phyloP scores from a whole-genome alignment of 1,140 invertebrate species.

The Delia radicum region DNA sequence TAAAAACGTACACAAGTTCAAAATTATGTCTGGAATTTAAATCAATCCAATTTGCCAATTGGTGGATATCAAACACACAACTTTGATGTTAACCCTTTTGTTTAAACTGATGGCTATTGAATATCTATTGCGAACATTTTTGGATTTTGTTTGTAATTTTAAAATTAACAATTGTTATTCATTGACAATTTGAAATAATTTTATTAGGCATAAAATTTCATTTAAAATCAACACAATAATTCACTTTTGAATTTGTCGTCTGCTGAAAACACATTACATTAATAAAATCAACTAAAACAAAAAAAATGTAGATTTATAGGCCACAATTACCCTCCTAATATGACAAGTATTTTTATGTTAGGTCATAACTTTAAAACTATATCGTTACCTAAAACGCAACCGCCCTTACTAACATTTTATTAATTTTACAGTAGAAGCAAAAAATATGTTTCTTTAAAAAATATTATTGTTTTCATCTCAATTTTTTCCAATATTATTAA shows the following conservation, averaged over 20 bases:
- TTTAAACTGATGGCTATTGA: neutral
- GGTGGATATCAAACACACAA: no score
- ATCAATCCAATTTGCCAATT: neutral
- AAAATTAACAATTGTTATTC: neutral
- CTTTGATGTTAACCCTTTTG: no score
- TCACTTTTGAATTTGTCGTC: neutral
- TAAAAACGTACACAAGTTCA: neutral
- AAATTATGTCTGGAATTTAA: neutral
- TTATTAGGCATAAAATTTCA: neutral
- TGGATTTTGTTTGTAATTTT: neutral
- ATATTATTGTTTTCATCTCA: no score
- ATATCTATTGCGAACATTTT: neutral
- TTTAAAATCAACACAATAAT: no score
- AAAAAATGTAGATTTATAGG: neutral
- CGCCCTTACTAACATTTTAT: no score
- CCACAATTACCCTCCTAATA: neutral
- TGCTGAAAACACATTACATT: neutral
- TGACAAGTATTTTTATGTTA: neutral
- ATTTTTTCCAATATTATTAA: no score
- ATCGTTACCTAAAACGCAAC: no score
- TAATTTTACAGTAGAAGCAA: no score
- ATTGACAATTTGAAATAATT: neutral
- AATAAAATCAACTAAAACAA: neutral
- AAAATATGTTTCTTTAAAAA: no score
- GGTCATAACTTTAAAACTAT: neutral